phyloP scores from a whole-genome alignment of 30 jellyfish, hydroid and myxozoan genomes.

The Phacellophora camtschatica region DNA sequence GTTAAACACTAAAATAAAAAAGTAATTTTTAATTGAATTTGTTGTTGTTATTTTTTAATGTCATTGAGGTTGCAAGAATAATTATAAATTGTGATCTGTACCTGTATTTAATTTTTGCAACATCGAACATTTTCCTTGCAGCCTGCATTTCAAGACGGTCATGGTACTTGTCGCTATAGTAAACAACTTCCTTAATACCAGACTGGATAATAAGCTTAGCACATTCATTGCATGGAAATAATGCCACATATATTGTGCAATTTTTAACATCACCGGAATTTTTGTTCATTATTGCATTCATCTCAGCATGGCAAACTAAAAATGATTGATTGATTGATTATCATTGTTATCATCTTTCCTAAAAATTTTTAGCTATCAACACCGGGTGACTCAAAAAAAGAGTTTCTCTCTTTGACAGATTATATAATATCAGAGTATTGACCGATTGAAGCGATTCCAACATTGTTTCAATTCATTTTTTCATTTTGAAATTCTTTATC shows the following conservation, averaged over 20 bases:
- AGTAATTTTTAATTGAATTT: too few species aligned
- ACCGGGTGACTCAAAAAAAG: too few species aligned
- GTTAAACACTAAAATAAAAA: too few species aligned
- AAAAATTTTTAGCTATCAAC: too few species aligned
- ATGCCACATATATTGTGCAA: conserved; percentile 92
- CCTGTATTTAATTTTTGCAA: conserved; percentile 87
- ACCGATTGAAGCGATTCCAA: too few species aligned
- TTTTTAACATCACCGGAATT: conserved; percentile 86
- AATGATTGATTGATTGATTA: too few species aligned
- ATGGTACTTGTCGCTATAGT: conserved; percentile 80
- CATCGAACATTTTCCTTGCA: conserved; percentile 82
- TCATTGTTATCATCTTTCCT: too few species aligned
- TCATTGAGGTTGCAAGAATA: background rate
- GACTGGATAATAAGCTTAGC: conserved; percentile 94
- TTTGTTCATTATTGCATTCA: conserved; percentile 94
- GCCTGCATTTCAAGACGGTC: conserved; percentile 91
- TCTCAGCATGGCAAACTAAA: conserved; percentile 98
- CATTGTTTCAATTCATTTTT: too few species aligned
- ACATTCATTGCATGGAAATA: conserved; percentile 99
- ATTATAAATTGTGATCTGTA: background rate
- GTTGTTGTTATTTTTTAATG: too few species aligned
- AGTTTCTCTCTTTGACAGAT: too few species aligned
- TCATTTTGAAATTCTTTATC: too few species aligned
- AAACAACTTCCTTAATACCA: conserved; percentile 92
- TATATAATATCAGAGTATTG: too few species aligned